A percentile compares a stretch with the other conserved stretches of the same genome.
Evolutionary conservation across 2,888 invertebrate species (phyloP).

Genomic region (Orchesella flavescens): DNA sequence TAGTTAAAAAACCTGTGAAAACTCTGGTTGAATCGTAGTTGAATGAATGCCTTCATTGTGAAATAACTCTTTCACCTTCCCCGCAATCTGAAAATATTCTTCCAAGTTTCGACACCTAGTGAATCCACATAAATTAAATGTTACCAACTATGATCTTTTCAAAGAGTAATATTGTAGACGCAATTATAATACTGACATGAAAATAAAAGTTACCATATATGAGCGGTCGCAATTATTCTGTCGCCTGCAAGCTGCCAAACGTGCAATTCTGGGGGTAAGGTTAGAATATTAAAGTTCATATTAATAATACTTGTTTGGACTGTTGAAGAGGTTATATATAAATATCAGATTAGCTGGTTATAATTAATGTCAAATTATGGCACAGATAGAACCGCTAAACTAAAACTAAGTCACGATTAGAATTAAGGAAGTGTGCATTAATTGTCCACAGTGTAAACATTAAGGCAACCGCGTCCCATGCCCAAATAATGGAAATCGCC

Average conservation of each 20-base stretch:
- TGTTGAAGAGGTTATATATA: too few relatives aligned
- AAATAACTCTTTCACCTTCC: slow-evolving; percentile 96
- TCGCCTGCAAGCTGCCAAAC: slow-evolving; percentile 96
- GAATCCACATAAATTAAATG: not conserved
- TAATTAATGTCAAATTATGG: not conserved
- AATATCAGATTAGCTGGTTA: not conserved
- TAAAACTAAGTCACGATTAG: not conserved
- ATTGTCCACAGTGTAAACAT: too few relatives aligned
- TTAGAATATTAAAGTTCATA: too few relatives aligned
- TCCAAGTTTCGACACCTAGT: slow-evolving; percentile 89
- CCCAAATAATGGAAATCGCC: too few relatives aligned
- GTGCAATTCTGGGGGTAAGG: too few relatives aligned
- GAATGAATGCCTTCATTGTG: slow-evolving; percentile 99
- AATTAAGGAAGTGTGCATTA: too few relatives aligned
- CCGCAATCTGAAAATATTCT: slow-evolving; percentile 97
- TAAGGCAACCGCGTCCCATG: too few relatives aligned
- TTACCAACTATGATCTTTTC: not conserved
- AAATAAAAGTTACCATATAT: slow-evolving; percentile 81
- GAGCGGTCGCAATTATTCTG: slow-evolving; percentile 96
- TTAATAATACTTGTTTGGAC: too few relatives aligned
- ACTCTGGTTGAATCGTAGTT: slow-evolving; percentile 98
- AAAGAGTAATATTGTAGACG: not conserved
- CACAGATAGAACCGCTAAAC: not conserved
- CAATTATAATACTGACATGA: too few relatives aligned
- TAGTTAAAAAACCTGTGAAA: slow-evolving; percentile 89